Evolutionary conservation across 2,888 invertebrate species (phyloP).

Genomic region (Spilosoma lubricipeda): DNA sequence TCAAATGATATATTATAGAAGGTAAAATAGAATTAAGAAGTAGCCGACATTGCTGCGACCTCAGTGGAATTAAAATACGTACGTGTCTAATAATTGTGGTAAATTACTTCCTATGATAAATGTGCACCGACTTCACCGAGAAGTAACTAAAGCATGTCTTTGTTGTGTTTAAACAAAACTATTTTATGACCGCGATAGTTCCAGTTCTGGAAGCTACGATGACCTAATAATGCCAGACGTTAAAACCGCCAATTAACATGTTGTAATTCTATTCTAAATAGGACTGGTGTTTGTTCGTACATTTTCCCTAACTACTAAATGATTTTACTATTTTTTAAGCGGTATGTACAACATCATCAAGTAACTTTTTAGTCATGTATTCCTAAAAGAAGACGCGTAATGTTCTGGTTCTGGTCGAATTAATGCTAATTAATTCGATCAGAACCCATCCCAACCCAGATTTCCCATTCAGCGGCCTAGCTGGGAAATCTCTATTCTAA

Average conservation of each 20-base stretch:
- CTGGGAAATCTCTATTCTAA: background rate
- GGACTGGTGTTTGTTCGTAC: background rate
- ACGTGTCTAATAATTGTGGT: slow-evolving; percentile 77
- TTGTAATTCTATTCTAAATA: slow-evolving; percentile 4
- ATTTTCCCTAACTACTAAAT: background rate
- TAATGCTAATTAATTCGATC: too few relatives aligned
- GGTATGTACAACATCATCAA: background rate
- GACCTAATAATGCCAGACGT: slow-evolving; percentile 31
- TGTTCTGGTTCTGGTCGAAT: background rate
- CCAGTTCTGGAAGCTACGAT: slow-evolving; percentile 23
- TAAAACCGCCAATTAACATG: slow-evolving; percentile 38
- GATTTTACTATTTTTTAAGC: background rate
- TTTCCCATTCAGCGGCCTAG: too few relatives aligned
- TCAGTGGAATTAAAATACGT: slow-evolving; percentile 67
- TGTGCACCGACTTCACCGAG: slow-evolving; percentile 41
- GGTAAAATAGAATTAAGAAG: slow-evolving; percentile 61
- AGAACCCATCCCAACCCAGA: too few relatives aligned
- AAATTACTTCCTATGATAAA: slow-evolving; percentile 82
- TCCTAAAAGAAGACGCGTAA: background rate
- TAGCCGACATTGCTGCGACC: slow-evolving; percentile 76
- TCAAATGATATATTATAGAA: slow-evolving; percentile 62
- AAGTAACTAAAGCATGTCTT: slow-evolving; percentile 13
- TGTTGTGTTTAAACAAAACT: slow-evolving; percentile 4
- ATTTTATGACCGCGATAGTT: slow-evolving; percentile 18
- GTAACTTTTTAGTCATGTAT: background rate